Evolutionary conservation across 2,113 vertebrate species (phyloP), one percentile per base, ranked within the genome.

Genomic region (Mellivora capensis): DNA sequence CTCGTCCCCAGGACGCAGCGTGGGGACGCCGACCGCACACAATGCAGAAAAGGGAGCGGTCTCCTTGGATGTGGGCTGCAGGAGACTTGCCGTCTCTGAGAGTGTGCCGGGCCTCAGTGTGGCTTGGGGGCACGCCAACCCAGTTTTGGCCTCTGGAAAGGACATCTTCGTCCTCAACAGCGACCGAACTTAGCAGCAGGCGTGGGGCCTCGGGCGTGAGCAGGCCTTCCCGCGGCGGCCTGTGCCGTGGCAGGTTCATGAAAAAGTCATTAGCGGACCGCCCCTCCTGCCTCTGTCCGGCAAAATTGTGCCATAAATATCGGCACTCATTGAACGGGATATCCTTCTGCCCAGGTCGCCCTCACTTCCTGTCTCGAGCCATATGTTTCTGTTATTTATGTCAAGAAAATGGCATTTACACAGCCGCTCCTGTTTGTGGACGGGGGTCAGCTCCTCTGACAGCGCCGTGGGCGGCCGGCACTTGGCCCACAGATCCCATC

Each of bases 331-430:
- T 98, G 90, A 98, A 98, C 95, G 98, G 98, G 98, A 98, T 98
- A 97, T 96, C 98, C 98, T 98, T 98, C 99, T 98, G 93, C 97
- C 96, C 99, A 98, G 98, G 99, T 98, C 99, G 98, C 98, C 99
- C 98, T 98, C 98, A 98, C 98, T 98, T 99, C 98, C 99, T 99
- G 99, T 99, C 99, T 99, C 98, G 6, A 98, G 98, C 99, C 99
- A 99, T 99, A 99, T 99, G 99, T 99, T 99, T 99, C 98, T 98
- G 99, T 99, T 99, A 98, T 99, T 99, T 99, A 99, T 99, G 99
- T 99, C 99, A 99, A 99, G 99, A 99, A 99, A 99, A 99, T 98
- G 99, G 98, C 99, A 98, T 99, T 99, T 99, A 98, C 99, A 99
- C 98, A 99, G 98, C 97, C 97, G 91, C 98, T 98, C 98, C 98